phyloP scores from a whole-genome alignment of 2,888 invertebrate species.

The Nephrotoma guestfalica region DNA sequence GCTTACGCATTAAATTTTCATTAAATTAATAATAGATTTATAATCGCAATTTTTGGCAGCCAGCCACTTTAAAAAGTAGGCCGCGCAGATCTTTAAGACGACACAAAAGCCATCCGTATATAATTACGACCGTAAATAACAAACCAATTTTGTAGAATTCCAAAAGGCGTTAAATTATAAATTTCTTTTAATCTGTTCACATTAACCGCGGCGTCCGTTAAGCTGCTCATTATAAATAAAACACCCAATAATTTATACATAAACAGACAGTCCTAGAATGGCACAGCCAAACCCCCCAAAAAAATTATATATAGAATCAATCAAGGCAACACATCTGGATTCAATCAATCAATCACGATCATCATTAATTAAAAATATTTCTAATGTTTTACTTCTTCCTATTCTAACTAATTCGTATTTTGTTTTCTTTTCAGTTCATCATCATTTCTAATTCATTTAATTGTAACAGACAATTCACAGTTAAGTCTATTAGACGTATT shows the following conservation, averaged over 20 bases:
- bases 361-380: neutral
- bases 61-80: too few species aligned
- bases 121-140: neutral
- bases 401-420: neutral
- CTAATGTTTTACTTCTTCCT: neutral
- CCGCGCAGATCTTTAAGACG: neutral
- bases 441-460: constrained; percentile 24
- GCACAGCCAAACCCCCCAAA: neutral
- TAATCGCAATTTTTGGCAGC: too few species aligned
- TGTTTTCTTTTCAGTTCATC: constrained; percentile 11
- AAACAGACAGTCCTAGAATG: neutral
- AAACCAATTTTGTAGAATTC: neutral
- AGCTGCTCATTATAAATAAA: neutral
- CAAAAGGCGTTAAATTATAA: neutral
- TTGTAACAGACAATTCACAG: constrained; percentile 25
- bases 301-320: neutral
- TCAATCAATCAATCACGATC: neutral
- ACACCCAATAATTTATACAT: neutral
- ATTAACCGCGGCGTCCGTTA: neutral
- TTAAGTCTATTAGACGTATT: constrained; percentile 29
- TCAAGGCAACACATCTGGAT: neutral
- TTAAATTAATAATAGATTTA: too few species aligned
- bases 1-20: too few species aligned
- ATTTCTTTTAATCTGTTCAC: neutral
- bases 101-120: neutral